Evolutionary conservation across 2,888 invertebrate genomes (phyloP), one percentile per base, ranked within the genome.

Genomic region (Masnerella sp.): DNA sequence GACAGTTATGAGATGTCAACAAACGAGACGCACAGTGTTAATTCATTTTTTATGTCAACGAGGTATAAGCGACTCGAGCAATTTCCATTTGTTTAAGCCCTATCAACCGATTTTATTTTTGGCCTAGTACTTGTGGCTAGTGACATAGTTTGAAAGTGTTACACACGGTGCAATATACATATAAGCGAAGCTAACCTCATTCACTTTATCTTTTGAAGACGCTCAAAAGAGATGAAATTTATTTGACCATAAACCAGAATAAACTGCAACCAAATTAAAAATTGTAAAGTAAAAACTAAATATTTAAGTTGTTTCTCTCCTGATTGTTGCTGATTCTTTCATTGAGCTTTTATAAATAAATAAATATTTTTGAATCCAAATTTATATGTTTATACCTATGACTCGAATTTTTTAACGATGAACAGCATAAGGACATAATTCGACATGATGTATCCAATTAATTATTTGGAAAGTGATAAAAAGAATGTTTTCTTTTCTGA

Each of bases 401-500:
- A n/a, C n/a, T n/a, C n/a, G n/a, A n/a, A n/a, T n/a, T n/a, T n/a
- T n/a, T n/a, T n/a, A n/a, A n/a, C n/a, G n/a, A n/a, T n/a, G n/a
- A n/a, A n/a, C n/a, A n/a, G n/a, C n/a, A n/a, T n/a, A n/a, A n/a
- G n/a, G n/a, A n/a, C n/a, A 8, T 30, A 30, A 30, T 36, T 12
- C 8, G 36, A 36, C 34, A 56, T 5, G 11, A 59, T 64, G 51
- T 38, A 59, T 30, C 15, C 58, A 32, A 47, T 59, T 2, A 59
- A 52, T 45, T 59, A 67, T 61, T 62, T 68, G 22, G 65, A 73
- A 51, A 51, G 49, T 36, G 62, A 80, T 18, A 80, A 74, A 25
- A 79, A 80, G 62, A 71, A 79, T 61, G 52, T 78, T 11, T 77
- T 78, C 9, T 51, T 78, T 40, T 71, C 78, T 14, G 82, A 90